These are phyloP conservation scores for Ceyx cyanopectus DNA, from an alignment of 2,113 vertebrate species.

Conservation along the genomic window DNA sequence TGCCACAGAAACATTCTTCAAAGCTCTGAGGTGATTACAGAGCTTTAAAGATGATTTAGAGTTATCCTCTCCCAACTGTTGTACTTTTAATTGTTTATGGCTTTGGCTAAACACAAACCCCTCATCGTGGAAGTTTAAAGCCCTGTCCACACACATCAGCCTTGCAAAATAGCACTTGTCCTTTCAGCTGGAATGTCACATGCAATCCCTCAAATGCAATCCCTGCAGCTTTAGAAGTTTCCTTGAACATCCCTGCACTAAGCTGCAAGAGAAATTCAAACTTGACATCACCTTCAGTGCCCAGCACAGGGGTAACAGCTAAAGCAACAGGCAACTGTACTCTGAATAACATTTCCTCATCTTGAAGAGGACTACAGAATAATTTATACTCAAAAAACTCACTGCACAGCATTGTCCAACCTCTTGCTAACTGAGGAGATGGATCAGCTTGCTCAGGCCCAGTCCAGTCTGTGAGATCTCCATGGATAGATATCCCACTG, in stretches of 20 bases:
- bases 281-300: not conserved
- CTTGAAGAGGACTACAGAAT: not conserved
- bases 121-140: not conserved
- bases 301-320: not conserved
- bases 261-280: not conserved
- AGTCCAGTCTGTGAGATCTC: not conserved
- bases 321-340: not conserved
- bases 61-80: not conserved
- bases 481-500: not conserved
- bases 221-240: not conserved
- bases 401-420: not conserved
- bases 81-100: not conserved
- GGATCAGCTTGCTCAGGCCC: not conserved
- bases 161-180: conserved; percentile 8
- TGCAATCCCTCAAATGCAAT: conserved; percentile 24
- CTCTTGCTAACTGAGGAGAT: not conserved
- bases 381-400: not conserved
- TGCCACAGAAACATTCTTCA: not conserved
- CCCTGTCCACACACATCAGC: not conserved
- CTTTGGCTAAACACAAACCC: not conserved
- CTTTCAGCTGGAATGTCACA: not conserved
- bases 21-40: not conserved
- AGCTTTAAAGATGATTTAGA: not conserved
- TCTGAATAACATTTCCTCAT: not conserved
- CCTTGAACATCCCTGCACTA: not conserved